A percentile compares a stretch with the other conserved stretches of the same genome.
These are phyloP conservation scores for Melanogrammus aeglefinus DNA, from an alignment of 2,797 vertebrate species.

Conservation along the genomic window DNA sequence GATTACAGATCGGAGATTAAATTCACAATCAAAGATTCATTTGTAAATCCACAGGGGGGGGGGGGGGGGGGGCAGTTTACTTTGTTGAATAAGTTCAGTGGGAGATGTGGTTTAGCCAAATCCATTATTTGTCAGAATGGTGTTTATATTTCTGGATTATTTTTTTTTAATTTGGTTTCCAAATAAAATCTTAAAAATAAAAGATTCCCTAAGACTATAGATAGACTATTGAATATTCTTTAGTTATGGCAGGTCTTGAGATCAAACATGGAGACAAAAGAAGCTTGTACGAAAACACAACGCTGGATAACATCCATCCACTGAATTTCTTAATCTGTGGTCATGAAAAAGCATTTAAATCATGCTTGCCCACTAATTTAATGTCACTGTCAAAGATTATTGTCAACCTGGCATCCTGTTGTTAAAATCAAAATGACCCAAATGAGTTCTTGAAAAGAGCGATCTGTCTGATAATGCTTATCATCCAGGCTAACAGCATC, in stretches of 20 bases:
- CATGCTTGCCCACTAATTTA: not conserved
- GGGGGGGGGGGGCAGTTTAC: not conserved
- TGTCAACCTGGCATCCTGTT: not conserved
- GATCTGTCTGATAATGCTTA: not conserved
- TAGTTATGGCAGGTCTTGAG: not conserved
- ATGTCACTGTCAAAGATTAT: not conserved
- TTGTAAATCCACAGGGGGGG: not conserved
- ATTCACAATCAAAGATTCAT: not conserved
- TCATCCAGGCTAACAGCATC: not conserved
- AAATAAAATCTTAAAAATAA: not conserved
- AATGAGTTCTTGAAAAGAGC: not conserved
- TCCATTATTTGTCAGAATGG: not conserved
- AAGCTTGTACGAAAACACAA: not conserved
- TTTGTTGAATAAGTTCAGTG: not conserved
- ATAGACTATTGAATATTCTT: not conserved
- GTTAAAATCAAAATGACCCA: constrained; percentile 6
- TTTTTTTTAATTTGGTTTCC: not conserved
- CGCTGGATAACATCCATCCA: not conserved
- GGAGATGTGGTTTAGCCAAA: not conserved
- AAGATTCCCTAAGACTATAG: not conserved
- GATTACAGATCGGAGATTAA: not conserved
- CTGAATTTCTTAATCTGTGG: not conserved
- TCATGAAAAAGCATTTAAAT: constrained; percentile 18
- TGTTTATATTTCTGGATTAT: not conserved
- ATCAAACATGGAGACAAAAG: not conserved